Conservation (phyloP, 92 coral and sea anemone species). For the Virgularia gustaviana region DNA sequence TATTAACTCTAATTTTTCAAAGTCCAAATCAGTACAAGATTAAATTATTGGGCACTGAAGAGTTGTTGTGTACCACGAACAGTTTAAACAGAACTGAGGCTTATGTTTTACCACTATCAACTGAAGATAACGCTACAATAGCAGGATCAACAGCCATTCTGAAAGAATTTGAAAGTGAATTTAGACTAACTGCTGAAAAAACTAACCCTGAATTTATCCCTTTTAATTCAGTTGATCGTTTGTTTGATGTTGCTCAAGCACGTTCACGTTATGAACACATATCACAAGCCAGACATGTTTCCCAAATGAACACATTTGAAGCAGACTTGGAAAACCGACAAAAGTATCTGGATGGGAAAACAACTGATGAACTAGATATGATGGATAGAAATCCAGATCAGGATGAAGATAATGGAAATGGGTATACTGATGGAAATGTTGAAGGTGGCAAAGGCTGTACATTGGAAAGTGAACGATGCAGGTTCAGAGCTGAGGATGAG, state of each 20-base stretch:
- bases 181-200: conserved; percentile 15
- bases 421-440: too few species aligned
- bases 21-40: conserved; percentile 31
- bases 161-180: conserved; percentile 39
- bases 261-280: conserved; percentile 37
- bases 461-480: conserved; percentile 37
- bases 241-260: conserved; percentile 33
- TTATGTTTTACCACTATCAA: conserved; percentile 40
- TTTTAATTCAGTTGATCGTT: conserved; percentile 30
- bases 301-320: conserved; percentile 35
- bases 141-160: conserved; percentile 42
- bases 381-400: background rate
- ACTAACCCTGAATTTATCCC: conserved; percentile 45
- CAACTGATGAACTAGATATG: background rate
- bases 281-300: conserved; percentile 36
- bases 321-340: conserved; percentile 19
- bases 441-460: too few species aligned
- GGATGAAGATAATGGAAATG: background rate
- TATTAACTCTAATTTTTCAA: conserved; percentile 2
- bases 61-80: conserved; percentile 2
- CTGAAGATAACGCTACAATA: conserved; percentile 49
- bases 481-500: conserved; percentile 43
- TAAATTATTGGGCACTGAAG: conserved; percentile 32
- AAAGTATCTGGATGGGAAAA: conserved; percentile 33
- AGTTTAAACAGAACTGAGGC: conserved; percentile 32